These are phyloP conservation scores for Drosophila ezoana DNA, from an alignment of 2,888 invertebrate genomes.

Conservation along the genomic window DNA sequence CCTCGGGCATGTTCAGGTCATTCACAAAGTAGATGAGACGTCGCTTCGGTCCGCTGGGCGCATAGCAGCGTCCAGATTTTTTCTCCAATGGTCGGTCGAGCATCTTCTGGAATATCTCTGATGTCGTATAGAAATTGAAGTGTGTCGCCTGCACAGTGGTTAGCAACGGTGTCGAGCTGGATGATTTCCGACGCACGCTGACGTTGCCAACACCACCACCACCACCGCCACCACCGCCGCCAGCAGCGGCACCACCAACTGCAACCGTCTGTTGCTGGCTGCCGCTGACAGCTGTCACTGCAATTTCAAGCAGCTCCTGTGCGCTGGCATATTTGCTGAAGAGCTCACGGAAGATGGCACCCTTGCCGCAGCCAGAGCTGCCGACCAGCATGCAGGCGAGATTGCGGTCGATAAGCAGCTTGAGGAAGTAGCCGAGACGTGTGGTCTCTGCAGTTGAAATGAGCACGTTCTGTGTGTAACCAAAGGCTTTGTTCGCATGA, in stretches of 20 bases:
- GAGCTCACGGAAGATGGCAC: conserved; percentile 92
- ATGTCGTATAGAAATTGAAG: conserved; percentile 97
- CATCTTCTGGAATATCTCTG: conserved; percentile 94
- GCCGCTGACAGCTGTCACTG: conserved; percentile 87
- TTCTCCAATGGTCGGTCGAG: conserved; percentile 97
- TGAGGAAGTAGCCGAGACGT: conserved; percentile 94
- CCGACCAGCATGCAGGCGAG: conserved; percentile 97
- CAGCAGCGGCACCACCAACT: conserved; percentile 8
- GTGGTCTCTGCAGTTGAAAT: conserved; percentile 96
- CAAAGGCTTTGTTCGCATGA: conserved; percentile 46
- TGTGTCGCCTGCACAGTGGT: conserved; percentile 81
- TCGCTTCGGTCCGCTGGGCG: conserved; percentile 92
- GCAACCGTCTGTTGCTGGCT: conserved; percentile 81
- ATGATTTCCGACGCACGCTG: conserved; percentile 84
- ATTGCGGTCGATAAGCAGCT: conserved; percentile 91
- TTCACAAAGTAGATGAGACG: conserved; percentile 96
- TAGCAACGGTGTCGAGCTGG: conserved; percentile 79
- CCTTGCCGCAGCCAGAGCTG: conserved; percentile 95
- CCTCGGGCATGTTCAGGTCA: conserved; percentile 99
- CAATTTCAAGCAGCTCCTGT: conserved; percentile 86
- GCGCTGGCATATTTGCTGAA: conserved; percentile 84
- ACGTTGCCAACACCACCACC: conserved; percentile 17
- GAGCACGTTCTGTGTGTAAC: conserved; percentile 88
- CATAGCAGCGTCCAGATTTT: conserved; percentile 96
- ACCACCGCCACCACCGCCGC: not conserved